These are phyloP conservation scores for Nymphalis urticae DNA, from an alignment of 2,888 invertebrate genomes.

Conservation along the genomic window DNA sequence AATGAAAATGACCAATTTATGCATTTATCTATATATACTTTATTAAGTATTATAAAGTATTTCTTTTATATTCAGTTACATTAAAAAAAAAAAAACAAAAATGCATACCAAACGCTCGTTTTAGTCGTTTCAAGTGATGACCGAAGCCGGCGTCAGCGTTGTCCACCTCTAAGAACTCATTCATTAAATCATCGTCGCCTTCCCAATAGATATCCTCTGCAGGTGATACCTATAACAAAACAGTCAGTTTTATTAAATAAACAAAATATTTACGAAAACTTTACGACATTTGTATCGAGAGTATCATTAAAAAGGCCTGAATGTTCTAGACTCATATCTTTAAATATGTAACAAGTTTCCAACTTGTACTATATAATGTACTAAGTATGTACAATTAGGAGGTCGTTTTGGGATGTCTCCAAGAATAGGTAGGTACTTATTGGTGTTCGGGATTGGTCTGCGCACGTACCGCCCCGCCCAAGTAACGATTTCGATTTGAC, in stretches of 20 bases:
- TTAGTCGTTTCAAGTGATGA: conserved; percentile 52
- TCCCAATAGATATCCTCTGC: conserved; percentile 70
- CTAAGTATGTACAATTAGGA: conserved; percentile 31
- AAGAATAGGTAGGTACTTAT: conserved; percentile 46
- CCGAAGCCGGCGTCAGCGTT: conserved; percentile 48
- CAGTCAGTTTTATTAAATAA: background rate
- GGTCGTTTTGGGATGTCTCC: conserved; percentile 42
- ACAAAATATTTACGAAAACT: no score
- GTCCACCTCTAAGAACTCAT: conserved; percentile 71
- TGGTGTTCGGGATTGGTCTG: conserved; percentile 48
- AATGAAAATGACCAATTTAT: no score
- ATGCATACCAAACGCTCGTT: conserved; percentile 44
- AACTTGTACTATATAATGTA: conserved; percentile 22
- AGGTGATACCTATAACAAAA: conserved; percentile 57
- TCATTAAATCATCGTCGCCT: conserved; percentile 63
- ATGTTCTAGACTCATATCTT: background rate
- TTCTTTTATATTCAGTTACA: no score
- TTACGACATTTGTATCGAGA: background rate
- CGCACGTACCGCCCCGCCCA: conserved; percentile 63
- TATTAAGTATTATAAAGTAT: no score
- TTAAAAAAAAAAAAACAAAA: no score
- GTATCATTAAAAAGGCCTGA: background rate
- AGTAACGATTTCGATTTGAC: conserved; percentile 66
- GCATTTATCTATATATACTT: no score
- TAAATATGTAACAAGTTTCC: background rate